Conservation (phyloP, 1,140 invertebrate species). For the Bombus haemorrhoidalis region DNA sequence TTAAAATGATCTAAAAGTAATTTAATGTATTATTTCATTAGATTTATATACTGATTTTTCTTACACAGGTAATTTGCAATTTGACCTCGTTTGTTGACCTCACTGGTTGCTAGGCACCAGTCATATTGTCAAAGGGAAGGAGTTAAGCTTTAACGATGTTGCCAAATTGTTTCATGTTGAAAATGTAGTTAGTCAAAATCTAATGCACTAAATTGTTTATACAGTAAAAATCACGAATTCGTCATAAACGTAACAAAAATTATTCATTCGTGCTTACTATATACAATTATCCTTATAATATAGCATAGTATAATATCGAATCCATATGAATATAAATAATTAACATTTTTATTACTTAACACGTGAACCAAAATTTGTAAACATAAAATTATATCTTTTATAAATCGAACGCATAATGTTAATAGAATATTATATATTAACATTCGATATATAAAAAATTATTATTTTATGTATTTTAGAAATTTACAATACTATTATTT, state of each 20-base stretch:
- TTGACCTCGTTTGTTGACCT: constrained; percentile 71
- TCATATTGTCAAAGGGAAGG: constrained; percentile 23
- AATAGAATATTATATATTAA: background rate
- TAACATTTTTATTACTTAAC: background rate
- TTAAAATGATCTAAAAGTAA: background rate
- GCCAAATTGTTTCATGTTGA: constrained; percentile 46
- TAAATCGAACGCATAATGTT: background rate
- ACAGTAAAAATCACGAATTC: background rate
- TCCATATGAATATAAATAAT: background rate
- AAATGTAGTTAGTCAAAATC: constrained; percentile 12
- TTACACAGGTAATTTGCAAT: constrained; percentile 48
- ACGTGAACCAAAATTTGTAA: background rate
- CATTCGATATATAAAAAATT: background rate
- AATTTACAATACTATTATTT: too few relatives aligned
- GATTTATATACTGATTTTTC: constrained; percentile 37
- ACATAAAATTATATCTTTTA: constrained; percentile 10
- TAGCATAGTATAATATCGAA: background rate
- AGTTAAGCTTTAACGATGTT: constrained; percentile 62
- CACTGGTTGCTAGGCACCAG: constrained; percentile 65
- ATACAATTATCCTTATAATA: background rate
- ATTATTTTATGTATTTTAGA: background rate
- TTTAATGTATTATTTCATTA: constrained; percentile 9
- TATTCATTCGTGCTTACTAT: background rate
- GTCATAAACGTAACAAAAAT: background rate
- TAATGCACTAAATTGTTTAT: background rate